Evolutionary conservation across 2,113 vertebrate genomes (phyloP).

Genomic region (Lynx canadensis): DNA sequence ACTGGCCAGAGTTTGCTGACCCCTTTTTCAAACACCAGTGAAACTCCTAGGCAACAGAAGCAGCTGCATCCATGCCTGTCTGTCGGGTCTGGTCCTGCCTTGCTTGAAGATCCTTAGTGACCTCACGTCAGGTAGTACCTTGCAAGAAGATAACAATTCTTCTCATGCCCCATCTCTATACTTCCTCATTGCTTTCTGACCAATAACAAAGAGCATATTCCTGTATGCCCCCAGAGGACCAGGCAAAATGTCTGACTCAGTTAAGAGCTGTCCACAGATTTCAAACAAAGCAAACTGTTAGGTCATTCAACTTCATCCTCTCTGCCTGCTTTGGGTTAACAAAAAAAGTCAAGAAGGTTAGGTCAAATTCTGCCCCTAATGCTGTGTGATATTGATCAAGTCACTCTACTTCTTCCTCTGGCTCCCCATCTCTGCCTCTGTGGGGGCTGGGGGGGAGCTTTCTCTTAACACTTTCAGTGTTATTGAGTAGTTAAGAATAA

Average conservation of each 20-base stretch:
- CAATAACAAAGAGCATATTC: background rate
- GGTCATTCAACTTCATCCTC: background rate
- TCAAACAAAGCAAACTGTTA: background rate
- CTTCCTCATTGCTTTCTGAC: background rate
- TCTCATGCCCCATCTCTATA: background rate
- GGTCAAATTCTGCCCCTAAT: background rate
- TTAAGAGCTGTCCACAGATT: background rate
- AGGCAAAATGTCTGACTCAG: background rate
- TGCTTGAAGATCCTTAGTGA: background rate
- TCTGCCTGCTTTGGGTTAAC: background rate
- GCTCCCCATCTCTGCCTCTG: background rate
- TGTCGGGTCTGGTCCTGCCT: background rate
- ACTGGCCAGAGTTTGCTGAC: background rate
- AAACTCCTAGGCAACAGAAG: background rate
- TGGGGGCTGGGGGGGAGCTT: background rate
- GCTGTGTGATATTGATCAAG: background rate
- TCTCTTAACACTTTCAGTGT: background rate
- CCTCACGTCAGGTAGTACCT: background rate
- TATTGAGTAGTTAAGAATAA: conserved; percentile 10
- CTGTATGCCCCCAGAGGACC: background rate
- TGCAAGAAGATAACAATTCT: background rate
- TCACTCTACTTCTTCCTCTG: background rate
- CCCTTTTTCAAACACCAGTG: background rate
- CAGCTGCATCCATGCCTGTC: background rate
- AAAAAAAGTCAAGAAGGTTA: background rate